Conservation (phyloP, 1,140 invertebrate genomes). For the Pseudomyrmex dendroicus region DNA sequence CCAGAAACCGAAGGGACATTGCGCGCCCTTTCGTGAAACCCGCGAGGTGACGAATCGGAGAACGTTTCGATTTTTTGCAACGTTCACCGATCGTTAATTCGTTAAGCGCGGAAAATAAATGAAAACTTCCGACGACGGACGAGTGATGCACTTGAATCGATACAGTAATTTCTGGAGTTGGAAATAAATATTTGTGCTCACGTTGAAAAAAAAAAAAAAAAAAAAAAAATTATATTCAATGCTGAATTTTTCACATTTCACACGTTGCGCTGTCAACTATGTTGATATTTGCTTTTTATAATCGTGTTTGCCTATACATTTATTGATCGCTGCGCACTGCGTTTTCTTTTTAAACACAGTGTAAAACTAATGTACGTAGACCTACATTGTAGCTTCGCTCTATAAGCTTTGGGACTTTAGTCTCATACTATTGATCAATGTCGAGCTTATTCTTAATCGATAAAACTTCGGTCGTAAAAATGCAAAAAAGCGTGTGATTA, state of each 20-base stretch:
- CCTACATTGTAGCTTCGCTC: neutral
- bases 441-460: neutral
- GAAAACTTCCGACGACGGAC: neutral
- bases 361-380: slow-evolving; percentile 4
- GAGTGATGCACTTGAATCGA: neutral
- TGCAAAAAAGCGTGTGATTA: neutral
- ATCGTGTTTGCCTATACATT: slow-evolving; percentile 1
- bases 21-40: neutral
- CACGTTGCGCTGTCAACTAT: neutral
- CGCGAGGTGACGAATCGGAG: slow-evolving; percentile 57
- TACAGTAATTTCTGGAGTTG: slow-evolving; percentile 1
- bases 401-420: too few relatives aligned
- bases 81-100: neutral
- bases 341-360: neutral
- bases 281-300: neutral
- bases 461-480: too few relatives aligned
- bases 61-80: slow-evolving; percentile 33
- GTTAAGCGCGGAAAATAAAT: neutral
- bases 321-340: neutral
- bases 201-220: neutral
- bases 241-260: neutral
- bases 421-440: neutral
- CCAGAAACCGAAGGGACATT: neutral
- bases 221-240: neutral
- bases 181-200: neutral